Evolutionary conservation across 2,888 invertebrate genomes (phyloP).

Genomic region (Aphrophora alni): DNA sequence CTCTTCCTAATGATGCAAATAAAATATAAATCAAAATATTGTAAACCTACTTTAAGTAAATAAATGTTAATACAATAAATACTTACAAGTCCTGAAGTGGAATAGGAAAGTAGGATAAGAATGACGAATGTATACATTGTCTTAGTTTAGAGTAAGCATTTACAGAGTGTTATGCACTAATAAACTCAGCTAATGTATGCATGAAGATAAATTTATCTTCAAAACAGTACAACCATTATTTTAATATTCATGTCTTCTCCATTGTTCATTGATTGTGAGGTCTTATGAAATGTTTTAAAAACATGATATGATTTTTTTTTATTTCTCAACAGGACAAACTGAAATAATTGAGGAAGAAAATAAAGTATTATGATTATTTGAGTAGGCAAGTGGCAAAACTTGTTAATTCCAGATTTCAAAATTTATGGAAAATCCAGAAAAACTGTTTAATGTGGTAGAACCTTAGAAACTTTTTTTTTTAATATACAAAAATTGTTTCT

Average conservation of each 20-base stretch:
- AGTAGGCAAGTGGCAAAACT: no score
- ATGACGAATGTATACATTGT: constrained; percentile 42
- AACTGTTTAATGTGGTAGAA: no score
- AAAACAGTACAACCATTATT: neutral
- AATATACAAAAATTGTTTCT: no score
- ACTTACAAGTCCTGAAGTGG: neutral
- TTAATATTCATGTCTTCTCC: neutral
- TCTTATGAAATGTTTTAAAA: neutral
- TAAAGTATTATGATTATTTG: no score
- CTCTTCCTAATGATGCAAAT: no score
- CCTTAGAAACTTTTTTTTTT: no score
- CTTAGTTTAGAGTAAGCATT: neutral
- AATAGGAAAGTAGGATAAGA: constrained; percentile 12
- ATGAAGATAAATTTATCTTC: neutral
- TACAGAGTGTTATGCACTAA: neutral
- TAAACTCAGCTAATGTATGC: neutral
- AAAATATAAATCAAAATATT: no score
- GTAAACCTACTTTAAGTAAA: no score
- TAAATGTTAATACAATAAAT: neutral
- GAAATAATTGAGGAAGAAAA: no score
- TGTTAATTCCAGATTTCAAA: no score
- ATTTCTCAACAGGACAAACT: neutral
- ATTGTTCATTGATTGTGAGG: neutral
- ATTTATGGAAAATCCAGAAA: no score
- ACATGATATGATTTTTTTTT: no score